Conservation (phyloP, 2,113 vertebrate species). For the Chionis minor region DNA sequence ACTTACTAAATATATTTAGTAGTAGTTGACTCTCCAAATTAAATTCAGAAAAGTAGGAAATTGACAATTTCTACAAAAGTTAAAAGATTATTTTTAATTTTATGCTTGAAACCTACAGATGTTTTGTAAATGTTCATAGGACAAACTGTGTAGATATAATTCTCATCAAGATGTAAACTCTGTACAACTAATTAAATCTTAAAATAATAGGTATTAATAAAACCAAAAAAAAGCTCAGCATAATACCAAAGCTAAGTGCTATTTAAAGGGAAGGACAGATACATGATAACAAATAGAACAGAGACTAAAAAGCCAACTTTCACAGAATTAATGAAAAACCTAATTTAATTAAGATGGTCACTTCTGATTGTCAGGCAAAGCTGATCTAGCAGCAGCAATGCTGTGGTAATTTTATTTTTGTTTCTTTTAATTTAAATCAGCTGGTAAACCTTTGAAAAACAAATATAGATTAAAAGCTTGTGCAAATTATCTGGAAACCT, state of each 20-base stretch:
- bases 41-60: background rate
- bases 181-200: background rate
- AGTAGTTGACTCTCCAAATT: background rate
- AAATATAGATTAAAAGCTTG: background rate
- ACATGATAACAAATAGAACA: background rate
- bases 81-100: background rate
- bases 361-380: background rate
- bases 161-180: background rate
- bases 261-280: background rate
- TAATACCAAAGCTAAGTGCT: background rate
- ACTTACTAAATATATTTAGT: background rate
- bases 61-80: background rate
- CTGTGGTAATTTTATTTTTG: background rate
- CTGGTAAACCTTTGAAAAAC: background rate
- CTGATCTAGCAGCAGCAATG: background rate
- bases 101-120: background rate
- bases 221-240: background rate
- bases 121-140: background rate
- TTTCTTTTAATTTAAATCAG: background rate
- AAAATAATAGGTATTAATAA: background rate
- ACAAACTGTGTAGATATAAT: background rate
- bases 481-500: background rate
- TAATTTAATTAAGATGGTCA: slow-evolving; percentile 7
- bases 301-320: background rate
- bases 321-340: background rate